Evolutionary conservation across 53 echinoderm and acorn worm species (phyloP).

Genomic region (Patiria pectinifera): DNA sequence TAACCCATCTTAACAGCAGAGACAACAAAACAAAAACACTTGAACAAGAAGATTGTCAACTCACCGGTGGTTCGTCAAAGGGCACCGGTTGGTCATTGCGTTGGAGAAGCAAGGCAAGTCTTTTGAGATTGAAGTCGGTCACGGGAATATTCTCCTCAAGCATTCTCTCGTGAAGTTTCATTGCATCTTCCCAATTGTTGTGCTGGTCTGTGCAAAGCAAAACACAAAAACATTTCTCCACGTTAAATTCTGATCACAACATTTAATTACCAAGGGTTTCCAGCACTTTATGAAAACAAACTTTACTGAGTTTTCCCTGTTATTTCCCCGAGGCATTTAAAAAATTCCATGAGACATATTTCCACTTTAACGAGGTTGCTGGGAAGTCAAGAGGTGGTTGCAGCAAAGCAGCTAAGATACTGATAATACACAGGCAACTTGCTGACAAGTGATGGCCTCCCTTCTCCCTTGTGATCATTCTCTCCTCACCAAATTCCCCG

Average conservation of each 20-base stretch:
- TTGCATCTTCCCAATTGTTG: slow-evolving; percentile 72
- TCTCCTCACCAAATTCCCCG: too few species aligned
- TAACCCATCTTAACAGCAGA: too few species aligned
- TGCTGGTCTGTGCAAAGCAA: slow-evolving; percentile 66
- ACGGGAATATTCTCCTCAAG: slow-evolving; percentile 68
- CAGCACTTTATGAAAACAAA: too few species aligned
- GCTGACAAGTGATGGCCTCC: too few species aligned
- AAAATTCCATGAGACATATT: too few species aligned
- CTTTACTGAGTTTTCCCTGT: too few species aligned
- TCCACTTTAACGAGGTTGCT: neutral
- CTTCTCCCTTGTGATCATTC: too few species aligned
- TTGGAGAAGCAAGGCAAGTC: slow-evolving; percentile 79
- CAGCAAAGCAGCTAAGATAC: too few species aligned
- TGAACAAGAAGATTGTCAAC: neutral
- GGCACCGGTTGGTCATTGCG: slow-evolving; percentile 76
- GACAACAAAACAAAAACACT: neutral
- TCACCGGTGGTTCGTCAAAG: slow-evolving; percentile 91
- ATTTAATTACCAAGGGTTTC: neutral
- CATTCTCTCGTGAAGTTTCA: slow-evolving; percentile 75
- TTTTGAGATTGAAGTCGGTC: slow-evolving; percentile 81
- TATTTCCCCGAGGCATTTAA: too few species aligned
- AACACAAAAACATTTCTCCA: neutral
- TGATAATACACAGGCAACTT: too few species aligned
- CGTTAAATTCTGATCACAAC: neutral
- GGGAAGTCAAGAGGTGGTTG: neutral